phyloP scores from a whole-genome alignment of 2,797 vertebrate genomes.

The Sparus aurata region DNA sequence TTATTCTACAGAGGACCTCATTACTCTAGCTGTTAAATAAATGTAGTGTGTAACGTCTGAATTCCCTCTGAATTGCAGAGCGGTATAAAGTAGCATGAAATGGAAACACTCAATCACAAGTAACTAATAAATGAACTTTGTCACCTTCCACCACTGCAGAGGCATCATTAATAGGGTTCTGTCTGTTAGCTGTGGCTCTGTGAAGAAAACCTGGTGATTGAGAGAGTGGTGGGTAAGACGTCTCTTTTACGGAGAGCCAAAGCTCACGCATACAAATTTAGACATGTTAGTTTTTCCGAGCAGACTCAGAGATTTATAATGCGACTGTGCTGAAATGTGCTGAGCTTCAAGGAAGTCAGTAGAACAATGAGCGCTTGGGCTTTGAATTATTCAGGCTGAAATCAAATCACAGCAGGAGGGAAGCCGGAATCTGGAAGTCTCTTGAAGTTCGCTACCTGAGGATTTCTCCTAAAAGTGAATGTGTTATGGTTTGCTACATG shows the following conservation, averaged over 20 bases:
- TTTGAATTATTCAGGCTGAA: slow-evolving; percentile 43
- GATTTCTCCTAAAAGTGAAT: slow-evolving; percentile 25
- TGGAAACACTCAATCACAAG: not conserved
- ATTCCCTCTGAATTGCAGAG: not conserved
- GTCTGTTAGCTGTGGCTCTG: not conserved
- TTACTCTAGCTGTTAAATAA: not conserved
- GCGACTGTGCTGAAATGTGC: slow-evolving; percentile 25
- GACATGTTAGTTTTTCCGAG: slow-evolving; percentile 21
- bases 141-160: not conserved
- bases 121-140: not conserved
- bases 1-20: not conserved
- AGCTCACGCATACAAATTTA: slow-evolving; percentile 1
- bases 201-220: not conserved
- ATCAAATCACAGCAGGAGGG: slow-evolving; percentile 28
- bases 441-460: slow-evolving; percentile 27
- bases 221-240: not conserved
- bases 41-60: not conserved
- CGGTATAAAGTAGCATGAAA: not conserved
- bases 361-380: slow-evolving; percentile 13
- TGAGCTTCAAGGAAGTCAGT: slow-evolving; percentile 12
- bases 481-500: not conserved
- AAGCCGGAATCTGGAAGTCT: slow-evolving; percentile 16
- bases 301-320: slow-evolving; percentile 8
- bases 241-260: not conserved
- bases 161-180: not conserved